Conservation (phyloP, 2,888 invertebrate species). For the Morpho deidamia region DNA sequence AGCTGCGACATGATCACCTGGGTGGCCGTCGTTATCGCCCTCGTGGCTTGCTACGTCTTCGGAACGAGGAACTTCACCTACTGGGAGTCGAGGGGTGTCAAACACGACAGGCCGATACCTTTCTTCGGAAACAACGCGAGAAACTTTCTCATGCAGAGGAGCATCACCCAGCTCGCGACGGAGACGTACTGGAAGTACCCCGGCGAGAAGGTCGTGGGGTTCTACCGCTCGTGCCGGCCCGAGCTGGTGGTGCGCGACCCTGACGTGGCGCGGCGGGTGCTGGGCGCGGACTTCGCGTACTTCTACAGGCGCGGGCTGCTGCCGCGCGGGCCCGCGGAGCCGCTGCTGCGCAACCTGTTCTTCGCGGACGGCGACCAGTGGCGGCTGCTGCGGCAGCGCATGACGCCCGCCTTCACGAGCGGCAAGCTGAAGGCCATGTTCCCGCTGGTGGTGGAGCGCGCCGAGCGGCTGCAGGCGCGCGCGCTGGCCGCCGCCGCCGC, state of each 20-base stretch:
- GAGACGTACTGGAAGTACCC: constrained; percentile 51
- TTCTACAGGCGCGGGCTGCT: constrained; percentile 47
- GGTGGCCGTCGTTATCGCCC: background rate
- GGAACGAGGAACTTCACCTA: constrained; percentile 41
- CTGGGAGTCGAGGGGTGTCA: constrained; percentile 43
- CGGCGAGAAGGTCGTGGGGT: constrained; percentile 45
- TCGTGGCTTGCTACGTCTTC: constrained; percentile 22
- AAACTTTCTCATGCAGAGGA: constrained; percentile 37
- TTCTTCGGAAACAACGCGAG: constrained; percentile 44
- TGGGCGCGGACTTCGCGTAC: constrained; percentile 44
- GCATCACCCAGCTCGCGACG: constrained; percentile 36
- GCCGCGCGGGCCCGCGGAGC: constrained; percentile 38
- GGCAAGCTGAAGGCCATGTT: constrained; percentile 35
- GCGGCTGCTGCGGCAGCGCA: constrained; percentile 49
- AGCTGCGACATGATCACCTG: background rate
- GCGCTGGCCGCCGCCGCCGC: constrained; percentile 28
- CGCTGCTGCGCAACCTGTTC: constrained; percentile 47
- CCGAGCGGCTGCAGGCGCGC: constrained; percentile 40
- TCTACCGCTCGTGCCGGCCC: constrained; percentile 38
- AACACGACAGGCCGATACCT: constrained; percentile 43
- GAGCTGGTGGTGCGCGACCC: constrained; percentile 51
- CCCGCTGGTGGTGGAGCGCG: constrained; percentile 48
- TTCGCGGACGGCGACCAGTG: constrained; percentile 51
- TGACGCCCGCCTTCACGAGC: constrained; percentile 51
- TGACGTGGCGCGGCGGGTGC: constrained; percentile 41